Base-by-base conservation (phyloP, 2,113 vertebrate species). In the Podarcis cretensis region DNA sequence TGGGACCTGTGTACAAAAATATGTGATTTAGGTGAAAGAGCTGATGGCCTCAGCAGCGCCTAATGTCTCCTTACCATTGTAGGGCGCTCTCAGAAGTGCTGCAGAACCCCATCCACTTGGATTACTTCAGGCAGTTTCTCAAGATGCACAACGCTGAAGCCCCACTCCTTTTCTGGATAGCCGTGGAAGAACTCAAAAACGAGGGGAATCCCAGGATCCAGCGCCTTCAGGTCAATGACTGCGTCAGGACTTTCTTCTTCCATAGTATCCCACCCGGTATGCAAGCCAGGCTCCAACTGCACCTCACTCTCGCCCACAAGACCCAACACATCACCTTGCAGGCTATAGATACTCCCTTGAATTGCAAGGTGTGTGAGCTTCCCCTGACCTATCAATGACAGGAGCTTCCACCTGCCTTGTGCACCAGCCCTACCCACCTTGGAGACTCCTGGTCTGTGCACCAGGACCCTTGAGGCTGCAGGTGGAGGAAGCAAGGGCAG, bases 91-190 rank as follows among this genome's bases (percentile, higher is more conserved):
- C 88, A 10, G 96, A 96, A 68, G 74, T 97, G 7, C 80, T 97
- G 40, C 83, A 93, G 59, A 95, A 89, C 69, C 8, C 90, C 9
- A 71, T 66, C 1, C 95, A 96, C 73, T 66, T 95, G 71, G 94
- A 95, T 5, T 95, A 69, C 90, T 97, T 97, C 91, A 84, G 0
- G 75, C 92, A 95, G 13, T 97, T 95, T 87, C 96, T 97, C 2
- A 71, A 5, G 71, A 78, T 94, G 20, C 92, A 80, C 16, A 86
- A 92, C 0, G 81, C 95, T 1, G 96, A 95, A 0, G 37, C 12
- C 21, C 92, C 96, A 0, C 21, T 97, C 77, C 12, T 3, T 4
- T 97, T 97, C 93, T 94, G 95, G 85, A 2, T 96, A 3, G 91
- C 93, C 0, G 48, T 96, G 4, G 95, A 97, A 13, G 94, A 92